Percentiles rank a stretch among this genome's conserved stretches.
phyloP scores from a whole-genome alignment of 2,888 invertebrate genomes.

The Sinohyriopsis cumingii region DNA sequence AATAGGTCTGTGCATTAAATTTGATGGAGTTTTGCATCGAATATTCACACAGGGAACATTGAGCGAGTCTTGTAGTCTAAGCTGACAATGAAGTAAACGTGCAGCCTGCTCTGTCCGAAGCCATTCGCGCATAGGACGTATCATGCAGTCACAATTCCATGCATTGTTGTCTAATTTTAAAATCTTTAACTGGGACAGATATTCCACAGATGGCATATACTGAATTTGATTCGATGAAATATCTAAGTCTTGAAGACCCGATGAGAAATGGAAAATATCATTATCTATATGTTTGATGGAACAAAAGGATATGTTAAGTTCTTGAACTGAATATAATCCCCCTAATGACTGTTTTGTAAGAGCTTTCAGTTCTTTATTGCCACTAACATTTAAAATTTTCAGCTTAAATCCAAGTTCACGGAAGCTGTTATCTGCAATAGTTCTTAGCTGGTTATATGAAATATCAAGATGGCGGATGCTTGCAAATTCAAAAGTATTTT shows the following conservation, averaged over 20 bases:
- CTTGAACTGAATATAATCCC: conserved; percentile 46
- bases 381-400: conserved; percentile 41
- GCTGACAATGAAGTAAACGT: conserved; percentile 29
- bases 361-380: conserved; percentile 44
- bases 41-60: conserved; percentile 36
- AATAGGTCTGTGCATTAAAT: conserved; percentile 30
- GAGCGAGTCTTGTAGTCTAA: conserved; percentile 4
- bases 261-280: conserved; percentile 34
- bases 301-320: conserved; percentile 55
- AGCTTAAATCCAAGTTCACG: conserved; percentile 45
- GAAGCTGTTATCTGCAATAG: conserved; percentile 37
- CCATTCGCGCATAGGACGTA: conserved; percentile 54
- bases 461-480: conserved; percentile 47
- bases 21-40: conserved; percentile 43
- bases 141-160: conserved; percentile 62
- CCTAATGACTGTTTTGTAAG: conserved; percentile 40
- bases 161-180: conserved; percentile 49
- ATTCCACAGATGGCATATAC: conserved; percentile 42
- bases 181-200: conserved; percentile 29
- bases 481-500: conserved; percentile 33
- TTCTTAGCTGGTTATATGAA: conserved; percentile 50
- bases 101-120: conserved; percentile 25
- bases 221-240: conserved; percentile 52
- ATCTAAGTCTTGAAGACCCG: conserved; percentile 48
- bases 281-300: conserved; percentile 36